Evolutionary conservation across 2,797 vertebrate genomes (phyloP).

Genomic region (Champsocephalus esox): DNA sequence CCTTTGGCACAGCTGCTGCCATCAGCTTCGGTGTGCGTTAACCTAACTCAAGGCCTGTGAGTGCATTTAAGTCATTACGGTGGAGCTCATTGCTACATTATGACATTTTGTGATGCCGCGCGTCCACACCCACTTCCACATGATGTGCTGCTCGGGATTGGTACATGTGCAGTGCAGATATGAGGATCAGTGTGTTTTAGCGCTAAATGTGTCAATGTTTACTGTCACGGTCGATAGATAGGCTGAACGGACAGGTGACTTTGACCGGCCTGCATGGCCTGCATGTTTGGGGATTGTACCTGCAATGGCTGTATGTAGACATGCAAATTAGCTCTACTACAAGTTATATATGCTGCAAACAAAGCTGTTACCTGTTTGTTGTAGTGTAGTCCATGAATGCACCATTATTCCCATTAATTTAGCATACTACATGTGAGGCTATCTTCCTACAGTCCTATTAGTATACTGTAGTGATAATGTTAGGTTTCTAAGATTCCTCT

Average conservation of each 20-base stretch:
- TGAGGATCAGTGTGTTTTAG: conserved; percentile 29
- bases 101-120: conserved; percentile 62
- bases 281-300: conserved; percentile 37
- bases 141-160: conserved; percentile 53
- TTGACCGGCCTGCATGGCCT: conserved; percentile 57
- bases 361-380: neutral
- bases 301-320: conserved; percentile 20
- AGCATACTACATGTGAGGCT: neutral
- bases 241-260: conserved; percentile 26
- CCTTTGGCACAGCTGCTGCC: conserved; percentile 39
- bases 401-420: neutral
- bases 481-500: neutral
- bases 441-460: neutral
- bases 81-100: conserved; percentile 33
- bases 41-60: conserved; percentile 37
- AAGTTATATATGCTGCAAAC: conserved; percentile 12
- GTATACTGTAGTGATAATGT: neutral
- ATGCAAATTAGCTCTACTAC: neutral
- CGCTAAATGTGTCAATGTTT: conserved; percentile 24
- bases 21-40: conserved; percentile 35
- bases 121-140: conserved; percentile 82
- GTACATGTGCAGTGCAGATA: conserved; percentile 72
- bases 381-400: neutral
- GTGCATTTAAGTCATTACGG: conserved; percentile 18
- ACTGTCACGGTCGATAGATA: conserved; percentile 37